Percentiles rank a stretch among this genome's conserved stretches.
These are phyloP conservation scores for Poecile montanus DNA, from an alignment of 2,797 vertebrate species.

Conservation along the genomic window DNA sequence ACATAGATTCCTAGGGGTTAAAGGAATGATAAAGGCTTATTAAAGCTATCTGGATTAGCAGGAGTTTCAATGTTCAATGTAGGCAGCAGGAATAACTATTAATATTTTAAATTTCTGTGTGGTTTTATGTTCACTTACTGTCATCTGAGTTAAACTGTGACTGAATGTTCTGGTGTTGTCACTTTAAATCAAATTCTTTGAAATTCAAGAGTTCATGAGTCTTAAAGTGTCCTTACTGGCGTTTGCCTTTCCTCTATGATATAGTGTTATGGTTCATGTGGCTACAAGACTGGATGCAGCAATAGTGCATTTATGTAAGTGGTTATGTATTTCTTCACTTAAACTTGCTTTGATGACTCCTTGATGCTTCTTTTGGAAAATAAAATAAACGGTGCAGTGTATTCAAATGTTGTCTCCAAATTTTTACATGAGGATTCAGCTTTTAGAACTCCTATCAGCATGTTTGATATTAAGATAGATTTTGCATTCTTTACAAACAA, in stretches of 20 bases:
- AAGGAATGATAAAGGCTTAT: background rate
- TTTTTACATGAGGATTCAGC: background rate
- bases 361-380: background rate
- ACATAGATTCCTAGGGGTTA: background rate
- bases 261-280: background rate
- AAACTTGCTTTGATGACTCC: background rate
- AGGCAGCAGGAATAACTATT: background rate
- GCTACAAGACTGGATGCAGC: background rate
- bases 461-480: background rate
- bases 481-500: background rate
- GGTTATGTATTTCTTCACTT: background rate
- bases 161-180: background rate
- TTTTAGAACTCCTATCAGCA: background rate
- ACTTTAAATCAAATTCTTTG: background rate
- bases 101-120: background rate
- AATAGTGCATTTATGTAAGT: background rate
- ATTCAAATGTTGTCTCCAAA: background rate
- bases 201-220: background rate
- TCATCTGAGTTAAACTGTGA: background rate
- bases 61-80: background rate
- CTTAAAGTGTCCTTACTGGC: background rate
- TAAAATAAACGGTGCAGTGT: background rate
- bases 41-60: background rate
- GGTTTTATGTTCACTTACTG: background rate
- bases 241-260: background rate